These are phyloP conservation scores for Archips xylosteana DNA, from an alignment of 2,888 invertebrate genomes.

Conservation along the genomic window DNA sequence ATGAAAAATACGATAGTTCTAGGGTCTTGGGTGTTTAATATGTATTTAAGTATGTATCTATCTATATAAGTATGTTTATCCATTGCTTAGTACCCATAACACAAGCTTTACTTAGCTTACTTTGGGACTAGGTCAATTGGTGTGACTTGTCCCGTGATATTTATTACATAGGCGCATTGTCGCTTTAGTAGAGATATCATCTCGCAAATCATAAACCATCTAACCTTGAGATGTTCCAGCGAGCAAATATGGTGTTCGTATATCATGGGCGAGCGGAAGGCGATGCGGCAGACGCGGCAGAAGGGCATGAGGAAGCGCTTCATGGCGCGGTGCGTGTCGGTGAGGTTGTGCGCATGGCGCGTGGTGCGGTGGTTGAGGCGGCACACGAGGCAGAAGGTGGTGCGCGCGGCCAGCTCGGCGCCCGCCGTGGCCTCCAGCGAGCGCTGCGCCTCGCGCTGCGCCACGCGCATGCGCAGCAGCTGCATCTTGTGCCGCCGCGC, in stretches of 20 bases:
- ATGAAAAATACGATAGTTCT: too few relatives aligned
- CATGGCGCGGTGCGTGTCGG: conserved; percentile 93
- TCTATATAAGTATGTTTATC: too few relatives aligned
- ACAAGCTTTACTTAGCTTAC: too few relatives aligned
- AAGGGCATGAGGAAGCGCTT: conserved; percentile 94
- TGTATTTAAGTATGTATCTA: too few relatives aligned
- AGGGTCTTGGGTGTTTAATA: too few relatives aligned
- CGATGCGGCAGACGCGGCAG: conserved; percentile 91
- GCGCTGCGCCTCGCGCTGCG: conserved; percentile 92
- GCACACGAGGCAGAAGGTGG: conserved; percentile 90
- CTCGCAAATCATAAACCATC: conserved; percentile 7
- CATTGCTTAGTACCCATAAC: too few relatives aligned
- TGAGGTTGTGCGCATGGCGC: conserved; percentile 91
- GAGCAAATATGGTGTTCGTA: conserved; percentile 94
- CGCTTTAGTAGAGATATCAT: background rate
- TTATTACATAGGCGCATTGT: background rate
- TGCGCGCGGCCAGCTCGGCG: conserved; percentile 85
- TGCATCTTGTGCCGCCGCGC: conserved; percentile 91
- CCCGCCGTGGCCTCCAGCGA: conserved; percentile 90
- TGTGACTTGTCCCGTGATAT: too few relatives aligned
- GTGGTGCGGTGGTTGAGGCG: conserved; percentile 91
- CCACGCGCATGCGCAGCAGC: conserved; percentile 91
- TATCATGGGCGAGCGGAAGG: conserved; percentile 93
- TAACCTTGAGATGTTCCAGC: conserved; percentile 92
- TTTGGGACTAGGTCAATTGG: too few relatives aligned